A percentile compares a stretch with the other conserved stretches of the same genome.
Conservation (phyloP, 2,797 vertebrate genomes). For the Pseudomugil gertrudae region DNA sequence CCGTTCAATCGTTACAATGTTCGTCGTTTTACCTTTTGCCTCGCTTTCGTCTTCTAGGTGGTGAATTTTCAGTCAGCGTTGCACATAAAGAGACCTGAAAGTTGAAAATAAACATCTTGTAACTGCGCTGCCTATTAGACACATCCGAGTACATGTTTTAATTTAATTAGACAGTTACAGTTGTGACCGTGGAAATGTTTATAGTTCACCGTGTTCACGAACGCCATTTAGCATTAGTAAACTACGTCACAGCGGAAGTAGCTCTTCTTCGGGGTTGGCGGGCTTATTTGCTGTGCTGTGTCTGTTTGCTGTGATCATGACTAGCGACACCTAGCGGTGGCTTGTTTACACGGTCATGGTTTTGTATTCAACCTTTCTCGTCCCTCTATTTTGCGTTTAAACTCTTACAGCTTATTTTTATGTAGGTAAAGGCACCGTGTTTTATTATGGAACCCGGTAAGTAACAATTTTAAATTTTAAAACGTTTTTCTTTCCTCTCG, state of each 20-base stretch:
- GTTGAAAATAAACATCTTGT: slow-evolving; percentile 82
- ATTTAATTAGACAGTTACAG: slow-evolving; percentile 81
- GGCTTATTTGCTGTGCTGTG: not conserved
- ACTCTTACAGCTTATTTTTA: not conserved
- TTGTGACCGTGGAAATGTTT: slow-evolving; percentile 75
- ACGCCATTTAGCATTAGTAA: slow-evolving; percentile 74
- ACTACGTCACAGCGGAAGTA: slow-evolving; percentile 53
- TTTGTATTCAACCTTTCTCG: not conserved
- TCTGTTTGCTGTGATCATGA: not conserved
- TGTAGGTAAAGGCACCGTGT: not conserved
- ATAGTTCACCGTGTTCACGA: slow-evolving; percentile 69
- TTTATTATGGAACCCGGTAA: not conserved
- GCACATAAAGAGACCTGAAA: slow-evolving; percentile 76
- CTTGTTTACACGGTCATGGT: too few relatives aligned
- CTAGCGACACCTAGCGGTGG: slow-evolving; percentile 16
- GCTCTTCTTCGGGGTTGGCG: slow-evolving; percentile 60
- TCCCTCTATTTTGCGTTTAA: not conserved
- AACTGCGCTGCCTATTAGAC: slow-evolving; percentile 62
- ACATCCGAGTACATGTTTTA: slow-evolving; percentile 76
- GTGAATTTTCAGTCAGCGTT: slow-evolving; percentile 42
- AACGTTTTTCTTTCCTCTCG: not conserved
- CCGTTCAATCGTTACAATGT: not conserved
- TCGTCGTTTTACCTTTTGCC: slow-evolving; percentile 47
- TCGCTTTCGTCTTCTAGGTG: slow-evolving; percentile 37
- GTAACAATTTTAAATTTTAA: not conserved